These are phyloP conservation scores for Gambelia wislizenii DNA, from an alignment of 2,797 vertebrate genomes.

Conservation along the genomic window DNA sequence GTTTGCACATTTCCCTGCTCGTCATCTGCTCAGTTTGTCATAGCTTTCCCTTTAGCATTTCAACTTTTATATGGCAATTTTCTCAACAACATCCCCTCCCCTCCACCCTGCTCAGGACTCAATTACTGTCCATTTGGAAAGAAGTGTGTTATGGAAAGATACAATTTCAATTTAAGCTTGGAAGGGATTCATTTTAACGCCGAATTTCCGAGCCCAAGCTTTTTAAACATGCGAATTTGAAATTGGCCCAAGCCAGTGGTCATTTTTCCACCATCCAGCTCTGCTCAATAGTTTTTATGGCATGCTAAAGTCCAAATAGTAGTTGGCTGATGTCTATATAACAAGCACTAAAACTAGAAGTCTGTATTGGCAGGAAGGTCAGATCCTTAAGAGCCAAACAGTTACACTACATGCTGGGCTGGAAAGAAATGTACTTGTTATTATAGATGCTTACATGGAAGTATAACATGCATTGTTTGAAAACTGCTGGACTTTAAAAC, in stretches of 20 bases:
- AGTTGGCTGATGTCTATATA: not conserved
- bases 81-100: too few relatives aligned
- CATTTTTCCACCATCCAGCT: not conserved
- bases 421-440: not conserved
- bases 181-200: not conserved
- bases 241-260: not conserved
- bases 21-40: too few relatives aligned
- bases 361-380: not conserved
- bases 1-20: too few relatives aligned
- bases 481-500: not conserved
- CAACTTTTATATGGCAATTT: too few relatives aligned
- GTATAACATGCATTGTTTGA: not conserved
- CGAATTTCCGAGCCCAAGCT: not conserved
- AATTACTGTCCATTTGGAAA: not conserved
- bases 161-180: constrained; percentile 17
- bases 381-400: not conserved
- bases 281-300: constrained; percentile 10
- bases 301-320: not conserved
- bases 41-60: too few relatives aligned
- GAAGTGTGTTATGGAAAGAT: not conserved
- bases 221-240: constrained; percentile 1
- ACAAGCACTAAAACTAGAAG: constrained; percentile 11
- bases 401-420: not conserved
- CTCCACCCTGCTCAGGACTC: too few relatives aligned
- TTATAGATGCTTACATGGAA: not conserved